phyloP scores from a whole-genome alignment of 2,888 invertebrate genomes.

The Drosophila algonquin region DNA sequence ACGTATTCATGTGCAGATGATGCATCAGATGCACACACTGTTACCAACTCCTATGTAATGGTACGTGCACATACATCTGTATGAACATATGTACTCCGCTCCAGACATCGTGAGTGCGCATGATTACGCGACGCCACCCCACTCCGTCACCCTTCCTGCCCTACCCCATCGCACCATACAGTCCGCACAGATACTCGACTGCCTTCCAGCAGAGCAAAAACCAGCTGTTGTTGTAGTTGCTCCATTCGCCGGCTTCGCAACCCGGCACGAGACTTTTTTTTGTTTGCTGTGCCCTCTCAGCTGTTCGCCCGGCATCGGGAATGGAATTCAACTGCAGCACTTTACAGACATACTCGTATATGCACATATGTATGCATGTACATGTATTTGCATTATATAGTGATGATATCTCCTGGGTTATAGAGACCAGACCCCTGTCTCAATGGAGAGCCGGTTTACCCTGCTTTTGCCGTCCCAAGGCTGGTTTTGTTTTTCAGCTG shows the following conservation, averaged over 20 bases:
- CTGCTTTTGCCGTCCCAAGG: constrained; percentile 12
- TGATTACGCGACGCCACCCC: constrained; percentile 49
- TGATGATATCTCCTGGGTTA: constrained; percentile 9
- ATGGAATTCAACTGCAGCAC: constrained; percentile 71
- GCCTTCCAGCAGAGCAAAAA: constrained; percentile 25
- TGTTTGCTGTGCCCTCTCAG: constrained; percentile 55
- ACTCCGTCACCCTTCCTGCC: constrained; percentile 15
- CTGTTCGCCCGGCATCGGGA: constrained; percentile 63
- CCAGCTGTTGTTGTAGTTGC: constrained; percentile 75
- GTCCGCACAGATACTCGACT: not conserved
- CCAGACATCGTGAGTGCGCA: constrained; percentile 57
- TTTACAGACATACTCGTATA: constrained; percentile 44
- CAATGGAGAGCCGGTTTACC: constrained; percentile 64
- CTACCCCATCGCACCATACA: not conserved
- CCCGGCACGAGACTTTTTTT: constrained; percentile 43
- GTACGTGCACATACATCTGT: constrained; percentile 2
- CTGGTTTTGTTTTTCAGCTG: constrained; percentile 34
- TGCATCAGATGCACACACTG: constrained; percentile 30
- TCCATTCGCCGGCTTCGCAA: constrained; percentile 31
- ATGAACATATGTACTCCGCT: constrained; percentile 3
- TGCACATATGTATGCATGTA: too few species aligned
- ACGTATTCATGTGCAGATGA: constrained; percentile 6
- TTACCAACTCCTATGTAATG: constrained; percentile 33
- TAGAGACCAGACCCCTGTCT: constrained; percentile 18
- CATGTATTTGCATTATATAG: constrained; percentile 5